Percentiles rank a stretch among this genome's conserved stretches.
These are phyloP conservation scores for Hyperoplus immaculatus DNA, from an alignment of 2,797 vertebrate species.

Conservation along the genomic window DNA sequence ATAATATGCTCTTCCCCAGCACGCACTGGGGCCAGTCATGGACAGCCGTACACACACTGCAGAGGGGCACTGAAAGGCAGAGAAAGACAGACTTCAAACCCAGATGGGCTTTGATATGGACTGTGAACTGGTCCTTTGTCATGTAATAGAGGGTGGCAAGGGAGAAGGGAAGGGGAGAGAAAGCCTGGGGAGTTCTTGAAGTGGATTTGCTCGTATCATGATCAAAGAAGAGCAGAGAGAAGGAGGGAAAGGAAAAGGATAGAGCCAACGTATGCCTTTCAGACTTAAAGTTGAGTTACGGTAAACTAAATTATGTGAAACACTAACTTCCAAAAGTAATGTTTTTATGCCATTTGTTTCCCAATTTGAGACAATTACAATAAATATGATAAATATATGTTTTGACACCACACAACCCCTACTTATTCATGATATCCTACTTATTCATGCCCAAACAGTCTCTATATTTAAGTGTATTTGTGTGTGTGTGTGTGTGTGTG, in stretches of 20 bases:
- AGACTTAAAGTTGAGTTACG: constrained; percentile 47
- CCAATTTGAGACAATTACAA: neutral
- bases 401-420: no score
- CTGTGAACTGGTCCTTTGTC: constrained; percentile 73
- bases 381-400: neutral
- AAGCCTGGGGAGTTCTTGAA: constrained; percentile 54
- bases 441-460: neutral
- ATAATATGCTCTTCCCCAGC: constrained; percentile 34
- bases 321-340: constrained; percentile 4
- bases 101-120: constrained; percentile 74
- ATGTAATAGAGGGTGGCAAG: constrained; percentile 63
- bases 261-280: constrained; percentile 46
- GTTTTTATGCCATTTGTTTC: neutral
- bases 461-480: neutral
- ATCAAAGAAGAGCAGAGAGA: constrained; percentile 51
- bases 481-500: neutral
- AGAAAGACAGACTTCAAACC: constrained; percentile 69
- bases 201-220: constrained; percentile 53
- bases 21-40: constrained; percentile 22
- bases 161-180: constrained; percentile 38
- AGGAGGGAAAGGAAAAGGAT: constrained; percentile 12
- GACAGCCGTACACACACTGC: constrained; percentile 45
- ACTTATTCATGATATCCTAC: neutral
- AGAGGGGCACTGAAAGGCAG: constrained; percentile 68
- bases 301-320: constrained; percentile 24